Conservation (phyloP, 2,113 vertebrate species). For the Peromyscus maniculatus region DNA sequence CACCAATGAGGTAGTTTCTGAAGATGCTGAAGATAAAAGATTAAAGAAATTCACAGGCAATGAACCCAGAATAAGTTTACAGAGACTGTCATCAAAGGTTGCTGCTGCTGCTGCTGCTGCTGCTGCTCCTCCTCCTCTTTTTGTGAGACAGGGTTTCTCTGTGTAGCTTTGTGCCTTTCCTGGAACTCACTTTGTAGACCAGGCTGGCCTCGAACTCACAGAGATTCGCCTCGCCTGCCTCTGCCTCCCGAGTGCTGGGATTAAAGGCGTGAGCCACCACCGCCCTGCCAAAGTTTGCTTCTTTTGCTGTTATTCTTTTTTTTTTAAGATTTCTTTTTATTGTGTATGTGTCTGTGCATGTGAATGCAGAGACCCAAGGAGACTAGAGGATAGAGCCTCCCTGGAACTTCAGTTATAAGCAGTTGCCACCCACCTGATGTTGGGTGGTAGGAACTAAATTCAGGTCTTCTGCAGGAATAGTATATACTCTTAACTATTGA, state of each 20-base stretch:
- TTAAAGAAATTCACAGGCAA: slow-evolving; percentile 36
- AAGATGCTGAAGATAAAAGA: not conserved
- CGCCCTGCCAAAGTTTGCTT: not conserved
- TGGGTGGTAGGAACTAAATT: not conserved
- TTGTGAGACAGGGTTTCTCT: too few relatives aligned
- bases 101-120: accelerated
- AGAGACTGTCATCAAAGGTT: not conserved
- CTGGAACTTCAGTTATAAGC: not conserved
- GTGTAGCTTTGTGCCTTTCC: too few relatives aligned
- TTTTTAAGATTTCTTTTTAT: not conserved
- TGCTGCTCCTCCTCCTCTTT: too few relatives aligned
- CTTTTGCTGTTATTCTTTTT: not conserved
- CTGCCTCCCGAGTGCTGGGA: too few relatives aligned
- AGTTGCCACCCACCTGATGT: not conserved
- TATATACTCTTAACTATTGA: not conserved
- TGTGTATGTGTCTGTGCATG: not conserved
- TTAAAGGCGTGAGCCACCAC: too few relatives aligned
- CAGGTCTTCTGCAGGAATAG: not conserved
- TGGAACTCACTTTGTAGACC: too few relatives aligned
- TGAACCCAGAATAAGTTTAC: not conserved
- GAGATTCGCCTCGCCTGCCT: too few relatives aligned
- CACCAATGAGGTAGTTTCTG: not conserved
- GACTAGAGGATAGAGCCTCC: not conserved
- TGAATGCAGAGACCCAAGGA: not conserved
- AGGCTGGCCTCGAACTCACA: too few relatives aligned